phyloP scores from a whole-genome alignment of 2,888 invertebrate species.

The Harpagoxenus sublaevis region DNA sequence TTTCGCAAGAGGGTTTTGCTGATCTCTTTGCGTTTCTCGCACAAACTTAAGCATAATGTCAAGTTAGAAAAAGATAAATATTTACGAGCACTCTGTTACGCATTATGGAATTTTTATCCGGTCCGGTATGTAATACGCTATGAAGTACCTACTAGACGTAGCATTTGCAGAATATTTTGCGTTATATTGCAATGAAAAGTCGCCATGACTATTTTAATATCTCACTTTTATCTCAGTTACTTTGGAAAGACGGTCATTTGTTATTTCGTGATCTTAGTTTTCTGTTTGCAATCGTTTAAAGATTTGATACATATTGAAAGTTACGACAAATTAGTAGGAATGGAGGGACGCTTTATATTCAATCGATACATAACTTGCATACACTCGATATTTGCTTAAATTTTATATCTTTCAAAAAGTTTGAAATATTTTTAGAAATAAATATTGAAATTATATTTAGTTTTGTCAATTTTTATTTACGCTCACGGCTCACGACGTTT shows the following conservation, averaged over 20 bases:
- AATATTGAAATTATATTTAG: too few relatives aligned
- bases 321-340: neutral
- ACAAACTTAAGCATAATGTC: slow-evolving; percentile 42
- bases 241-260: neutral
- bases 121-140: slow-evolving; percentile 33
- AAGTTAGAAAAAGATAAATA: slow-evolving; percentile 75
- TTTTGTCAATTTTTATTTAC: neutral
- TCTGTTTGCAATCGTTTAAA: neutral
- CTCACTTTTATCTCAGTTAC: neutral
- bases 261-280: neutral
- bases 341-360: neutral
- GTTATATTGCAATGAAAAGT: slow-evolving; percentile 16
- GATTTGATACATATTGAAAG: neutral
- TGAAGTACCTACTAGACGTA: slow-evolving; percentile 18
- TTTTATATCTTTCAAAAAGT: neutral
- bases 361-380: neutral
- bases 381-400: neutral
- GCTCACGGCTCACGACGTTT: neutral
- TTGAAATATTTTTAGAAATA: too few relatives aligned
- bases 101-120: slow-evolving; percentile 69
- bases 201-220: neutral
- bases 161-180: slow-evolving; percentile 22
- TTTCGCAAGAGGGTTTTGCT: slow-evolving; percentile 42
- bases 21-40: slow-evolving; percentile 63
- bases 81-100: slow-evolving; percentile 74